phyloP scores from a whole-genome alignment of 2,888 invertebrate species.

The Dromius quadrimaculatus region DNA sequence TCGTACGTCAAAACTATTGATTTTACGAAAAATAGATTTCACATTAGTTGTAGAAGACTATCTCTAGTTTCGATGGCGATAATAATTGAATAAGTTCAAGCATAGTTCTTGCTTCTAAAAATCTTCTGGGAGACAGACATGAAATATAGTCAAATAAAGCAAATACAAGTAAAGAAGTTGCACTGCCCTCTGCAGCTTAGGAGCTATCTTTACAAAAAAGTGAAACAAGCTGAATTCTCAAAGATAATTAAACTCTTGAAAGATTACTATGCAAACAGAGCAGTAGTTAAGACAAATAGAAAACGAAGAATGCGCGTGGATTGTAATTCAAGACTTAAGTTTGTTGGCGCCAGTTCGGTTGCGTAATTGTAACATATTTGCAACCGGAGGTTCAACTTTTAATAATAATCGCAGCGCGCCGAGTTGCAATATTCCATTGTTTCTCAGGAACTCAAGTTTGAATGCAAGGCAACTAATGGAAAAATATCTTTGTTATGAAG shows the following conservation, averaged over 20 bases:
- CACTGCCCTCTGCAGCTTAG: background rate
- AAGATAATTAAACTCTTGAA: slow-evolving; percentile 51
- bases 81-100: too few species aligned
- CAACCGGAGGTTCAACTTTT: slow-evolving; percentile 52
- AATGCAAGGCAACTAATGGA: background rate
- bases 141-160: background rate
- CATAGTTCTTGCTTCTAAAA: too few species aligned
- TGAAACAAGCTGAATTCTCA: slow-evolving; percentile 43
- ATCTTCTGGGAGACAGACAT: background rate
- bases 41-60: too few species aligned
- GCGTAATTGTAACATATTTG: slow-evolving; percentile 52
- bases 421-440: slow-evolving; percentile 33
- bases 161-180: background rate
- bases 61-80: too few species aligned
- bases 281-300: slow-evolving; percentile 47
- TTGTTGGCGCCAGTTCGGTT: slow-evolving; percentile 51
- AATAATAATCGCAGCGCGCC: slow-evolving; percentile 48
- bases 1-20: too few species aligned
- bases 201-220: too few species aligned
- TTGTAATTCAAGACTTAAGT: slow-evolving; percentile 48
- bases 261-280: slow-evolving; percentile 51
- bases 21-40: too few species aligned
- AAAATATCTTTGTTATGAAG: too few species aligned
- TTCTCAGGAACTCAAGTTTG: slow-evolving; percentile 2
- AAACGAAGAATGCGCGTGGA: slow-evolving; percentile 35